Conservation (phyloP, 1,140 invertebrate species). For the Drosophila grimshawi region DNA sequence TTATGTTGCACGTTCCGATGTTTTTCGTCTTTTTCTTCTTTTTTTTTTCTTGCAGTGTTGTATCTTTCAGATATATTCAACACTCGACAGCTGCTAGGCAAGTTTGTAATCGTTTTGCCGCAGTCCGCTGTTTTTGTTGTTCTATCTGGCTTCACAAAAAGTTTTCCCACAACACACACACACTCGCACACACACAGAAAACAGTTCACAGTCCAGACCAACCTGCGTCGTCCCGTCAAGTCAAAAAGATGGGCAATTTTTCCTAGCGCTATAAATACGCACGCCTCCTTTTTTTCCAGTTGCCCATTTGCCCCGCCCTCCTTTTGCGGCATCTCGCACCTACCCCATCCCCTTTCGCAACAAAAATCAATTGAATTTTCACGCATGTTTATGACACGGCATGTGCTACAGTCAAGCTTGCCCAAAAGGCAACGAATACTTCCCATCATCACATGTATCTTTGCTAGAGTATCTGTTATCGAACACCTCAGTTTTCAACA, state of each 20-base stretch:
- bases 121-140: neutral
- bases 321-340: neutral
- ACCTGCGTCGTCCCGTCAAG: slow-evolving; percentile 13
- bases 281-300: slow-evolving; percentile 37
- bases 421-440: neutral
- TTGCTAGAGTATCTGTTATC: no score
- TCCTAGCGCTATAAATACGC: slow-evolving; percentile 64
- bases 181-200: slow-evolving; percentile 3
- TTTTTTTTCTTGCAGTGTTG: slow-evolving; percentile 25
- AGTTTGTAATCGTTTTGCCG: slow-evolving; percentile 48
- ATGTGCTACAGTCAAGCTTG: slow-evolving; percentile 28
- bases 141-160: slow-evolving; percentile 40
- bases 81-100: slow-evolving; percentile 59
- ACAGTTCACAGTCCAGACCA: slow-evolving; percentile 27
- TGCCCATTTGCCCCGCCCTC: neutral
- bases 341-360: slow-evolving; percentile 1
- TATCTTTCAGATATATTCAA: slow-evolving; percentile 49
- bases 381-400: slow-evolving; percentile 70
- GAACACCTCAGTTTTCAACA: no score
- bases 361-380: slow-evolving; percentile 80
- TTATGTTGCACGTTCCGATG: slow-evolving; percentile 39
- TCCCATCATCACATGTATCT: no score
- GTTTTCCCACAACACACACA: slow-evolving; percentile 60
- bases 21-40: slow-evolving; percentile 16
- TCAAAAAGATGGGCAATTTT: slow-evolving; percentile 61